These are phyloP conservation scores for Emydoidea blandingii DNA, from an alignment of 2,797 vertebrate species.

Conservation along the genomic window DNA sequence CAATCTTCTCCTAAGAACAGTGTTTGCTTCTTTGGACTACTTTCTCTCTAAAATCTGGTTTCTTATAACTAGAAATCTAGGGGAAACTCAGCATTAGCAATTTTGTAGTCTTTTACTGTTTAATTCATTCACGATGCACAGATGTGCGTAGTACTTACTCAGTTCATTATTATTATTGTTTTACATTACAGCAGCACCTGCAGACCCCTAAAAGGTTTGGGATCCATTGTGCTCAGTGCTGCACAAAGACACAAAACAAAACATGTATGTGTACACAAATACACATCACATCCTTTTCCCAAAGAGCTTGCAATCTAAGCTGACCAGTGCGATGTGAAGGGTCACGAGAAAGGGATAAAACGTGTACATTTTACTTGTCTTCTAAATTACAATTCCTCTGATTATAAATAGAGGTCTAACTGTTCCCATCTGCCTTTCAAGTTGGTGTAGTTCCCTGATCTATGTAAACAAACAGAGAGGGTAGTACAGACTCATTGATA, in stretches of 20 bases:
- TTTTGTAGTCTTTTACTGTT: background rate
- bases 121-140: background rate
- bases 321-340: background rate
- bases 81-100: background rate
- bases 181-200: background rate
- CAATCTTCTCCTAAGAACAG: background rate
- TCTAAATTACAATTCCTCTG: background rate
- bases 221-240: background rate
- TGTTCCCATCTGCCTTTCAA: background rate
- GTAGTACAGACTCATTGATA: background rate
- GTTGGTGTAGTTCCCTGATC: background rate
- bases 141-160: background rate
- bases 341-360: background rate
- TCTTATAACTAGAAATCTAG: conserved; percentile 24
- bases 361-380: background rate
- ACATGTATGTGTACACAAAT: background rate
- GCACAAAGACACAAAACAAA: background rate
- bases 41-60: background rate
- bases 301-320: background rate
- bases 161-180: background rate
- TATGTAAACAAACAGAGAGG: background rate
- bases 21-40: conserved; percentile 13
- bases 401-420: background rate
- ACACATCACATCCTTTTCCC: background rate
- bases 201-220: background rate